Base-by-base conservation (phyloP, 2,888 invertebrate genomes). In the Clunio marinus region DNA sequence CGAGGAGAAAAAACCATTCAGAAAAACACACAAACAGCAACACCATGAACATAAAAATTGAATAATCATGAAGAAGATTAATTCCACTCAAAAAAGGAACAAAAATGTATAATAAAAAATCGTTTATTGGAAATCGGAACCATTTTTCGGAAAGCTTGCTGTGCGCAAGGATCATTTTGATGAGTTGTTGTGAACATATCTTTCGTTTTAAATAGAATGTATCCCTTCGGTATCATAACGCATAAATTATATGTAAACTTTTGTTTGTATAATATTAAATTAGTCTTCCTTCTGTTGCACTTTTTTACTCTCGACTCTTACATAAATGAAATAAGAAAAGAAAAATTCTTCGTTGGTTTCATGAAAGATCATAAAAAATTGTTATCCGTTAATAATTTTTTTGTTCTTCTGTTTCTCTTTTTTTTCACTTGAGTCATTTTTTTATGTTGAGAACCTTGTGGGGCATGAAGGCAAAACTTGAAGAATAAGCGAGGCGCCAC, bases 61-160 rank as follows among this genome's bases (percentile, higher is more conserved):
- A 63, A 63, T 63, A 63, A 63, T 63, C 63, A 63, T 63, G 63
- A 63, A 37, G 46, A 46, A 46, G 63, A 63, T 63, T 63, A 63
- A 63, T 63, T 63, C 35, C 17, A 22, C 17, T 51, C 10, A 15
- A n/a, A n/a, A n/a, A 15, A 10, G 41, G 41, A 15, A n/a, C n/a
- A n/a, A n/a, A 41, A 41, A 41, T 10, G 41, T n/a, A n/a, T n/a
- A n/a, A n/a, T n/a, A 41, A 41, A 15, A 15, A 41, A 41, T 41
- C 41, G 41, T 41, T 41, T 41, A 41, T 41, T 41, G 41, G 41
- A 5, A 41, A 41, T 2, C 41, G 10, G 10, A 32, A 32, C 32
- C 32, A 8, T 32, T 32, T 41, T 15, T 41, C 10, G 2, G n/a
- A 15, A n/a, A 15, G 2, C 41, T 41, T n/a, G 10, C 10, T 15